Evolutionary conservation across 2,888 invertebrate genomes (phyloP), one percentile per base, ranked within the genome.

Genomic region (Rhamnusium bicolor): DNA sequence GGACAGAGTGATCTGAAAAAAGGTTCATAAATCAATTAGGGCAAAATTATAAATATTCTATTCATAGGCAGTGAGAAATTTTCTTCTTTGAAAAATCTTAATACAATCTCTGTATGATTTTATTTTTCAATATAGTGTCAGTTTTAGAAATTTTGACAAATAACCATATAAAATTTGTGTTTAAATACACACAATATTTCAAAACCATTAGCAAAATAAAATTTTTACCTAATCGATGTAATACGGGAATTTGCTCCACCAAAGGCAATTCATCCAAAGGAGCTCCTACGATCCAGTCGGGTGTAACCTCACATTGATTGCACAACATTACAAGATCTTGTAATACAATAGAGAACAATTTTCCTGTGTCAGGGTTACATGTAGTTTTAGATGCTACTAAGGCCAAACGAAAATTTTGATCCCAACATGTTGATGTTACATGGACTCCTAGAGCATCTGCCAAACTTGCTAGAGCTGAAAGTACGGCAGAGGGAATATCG

Each of bases 341-440:
- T 21, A 95, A 90, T 85, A 94, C 90, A 69, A 92, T 88, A 0
- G 91, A 90, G 82, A 93, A 94, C 77, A 91, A 77, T 70, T 81
- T 82, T 0, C 89, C 89, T 2, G 87, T 86, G 29, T 86, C 83
- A 10, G 83, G 77, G 71, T 85, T 84, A 24, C 80, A 79, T 6
- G 82, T 76, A 19, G 86, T 85, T 77, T 89, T 89, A 0, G 90
- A 88, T 8, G 90, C 88, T 1, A 90, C 90, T 60, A 91, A 86
- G 16, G 90, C 90, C 65, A 89, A 78, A 74, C 91, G 86, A 81
- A 91, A 91, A 68, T 89, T 90, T 84, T 93, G 92, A 85, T 96
- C 96, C 95, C 95, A 96, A 10, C 93, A 92, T 7, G 94, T 94
- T n/a, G 93, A 91, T 0, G 93, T 93, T 0, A 94, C 93, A 80